These are phyloP conservation scores for Drosophila barbarae DNA, from an alignment of 2,888 invertebrate species.

Conservation along the genomic window DNA sequence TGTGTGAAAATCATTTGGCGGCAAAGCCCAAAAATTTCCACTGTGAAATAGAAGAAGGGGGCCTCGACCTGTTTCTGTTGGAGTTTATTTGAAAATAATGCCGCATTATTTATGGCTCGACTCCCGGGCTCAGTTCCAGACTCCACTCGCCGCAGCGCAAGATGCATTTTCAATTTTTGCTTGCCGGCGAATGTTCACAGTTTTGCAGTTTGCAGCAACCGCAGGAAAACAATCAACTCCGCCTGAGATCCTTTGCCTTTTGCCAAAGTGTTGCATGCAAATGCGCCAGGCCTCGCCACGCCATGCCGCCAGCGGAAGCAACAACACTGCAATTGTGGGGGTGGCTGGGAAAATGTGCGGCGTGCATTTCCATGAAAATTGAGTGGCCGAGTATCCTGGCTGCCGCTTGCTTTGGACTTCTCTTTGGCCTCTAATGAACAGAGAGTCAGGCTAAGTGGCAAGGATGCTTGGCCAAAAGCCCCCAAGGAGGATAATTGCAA, in stretches of 20 bases:
- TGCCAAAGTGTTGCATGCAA: conserved; percentile 61
- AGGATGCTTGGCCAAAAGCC: conserved; percentile 14
- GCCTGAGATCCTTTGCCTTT: conserved; percentile 11
- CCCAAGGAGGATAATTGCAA: conserved; percentile 16
- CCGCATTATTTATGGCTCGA: conserved; percentile 70
- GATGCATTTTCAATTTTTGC: conserved; percentile 62
- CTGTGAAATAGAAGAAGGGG: not conserved
- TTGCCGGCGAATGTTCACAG: conserved; percentile 40
- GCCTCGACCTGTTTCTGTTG: conserved; percentile 28
- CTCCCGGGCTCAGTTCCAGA: conserved; percentile 38
- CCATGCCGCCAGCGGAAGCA: conserved; percentile 27
- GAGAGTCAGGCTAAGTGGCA: conserved; percentile 25
- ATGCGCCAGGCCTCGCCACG: conserved; percentile 43
- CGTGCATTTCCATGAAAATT: conserved; percentile 41
- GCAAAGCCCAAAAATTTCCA: conserved; percentile 27
- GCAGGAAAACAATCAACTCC: conserved; percentile 66
- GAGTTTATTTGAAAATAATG: conserved; percentile 76
- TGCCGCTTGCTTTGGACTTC: not conserved
- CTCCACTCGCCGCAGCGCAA: conserved; percentile 26
- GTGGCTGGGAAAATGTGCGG: conserved; percentile 16
- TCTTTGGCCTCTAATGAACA: conserved; percentile 50
- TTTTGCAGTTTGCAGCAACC: conserved; percentile 60
- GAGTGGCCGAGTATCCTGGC: conserved; percentile 18
- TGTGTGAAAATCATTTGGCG: conserved; percentile 73
- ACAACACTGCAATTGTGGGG: conserved; percentile 15